Evolutionary conservation across 1,140 invertebrate species (phyloP), one percentile per base, ranked within the genome.

Genomic region (Aphis craccivora): DNA sequence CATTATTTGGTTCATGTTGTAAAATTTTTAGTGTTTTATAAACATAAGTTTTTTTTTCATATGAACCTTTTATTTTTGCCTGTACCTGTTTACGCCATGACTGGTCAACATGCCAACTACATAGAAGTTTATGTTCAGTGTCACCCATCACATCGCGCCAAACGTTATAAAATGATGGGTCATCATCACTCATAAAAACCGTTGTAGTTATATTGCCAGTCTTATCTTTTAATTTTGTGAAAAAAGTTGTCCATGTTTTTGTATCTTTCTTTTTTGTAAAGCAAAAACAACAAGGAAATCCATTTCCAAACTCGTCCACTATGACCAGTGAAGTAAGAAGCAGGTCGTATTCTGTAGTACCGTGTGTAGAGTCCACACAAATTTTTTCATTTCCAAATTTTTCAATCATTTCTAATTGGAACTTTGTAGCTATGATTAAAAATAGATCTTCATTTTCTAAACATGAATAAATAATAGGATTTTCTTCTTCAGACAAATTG

Each of bases 311-410:
- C n/a, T 81, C 76, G 11, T 81, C 76, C 8, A 81, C n/a, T 35
- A 81, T 9, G 3, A 81, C 76, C 2, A 81, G 5, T 81, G 76
- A 11, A 35, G 76, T 81, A 35, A 81, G n/a, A 8, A 43, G 43
- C n/a, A 81, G n/a, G n/a, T 35, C 76, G 11, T 81, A 81, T 20
- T 83, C 91, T n/a, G 45, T 93, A 1, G 43, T 84, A 30, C 81
- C 45, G 35, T 93, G 91, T 6, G 91, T 93, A 45, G 40, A 30
- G 30, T 93, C 76, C 18, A 93, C 48, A 93, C 91, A 93, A 0
- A 93, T 84, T 93, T 93, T 93, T 45, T 53, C 11, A n/a, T 84
- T 2, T 9, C 91, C 91, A 93, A 93, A 93, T 35, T 84, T 22
- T 45, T 84, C 40, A 43, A 93, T 20, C 91, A 93, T 93, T 40